Evolutionary conservation across 2,113 vertebrate genomes (phyloP).

Genomic region (Halcyon malimbica): DNA sequence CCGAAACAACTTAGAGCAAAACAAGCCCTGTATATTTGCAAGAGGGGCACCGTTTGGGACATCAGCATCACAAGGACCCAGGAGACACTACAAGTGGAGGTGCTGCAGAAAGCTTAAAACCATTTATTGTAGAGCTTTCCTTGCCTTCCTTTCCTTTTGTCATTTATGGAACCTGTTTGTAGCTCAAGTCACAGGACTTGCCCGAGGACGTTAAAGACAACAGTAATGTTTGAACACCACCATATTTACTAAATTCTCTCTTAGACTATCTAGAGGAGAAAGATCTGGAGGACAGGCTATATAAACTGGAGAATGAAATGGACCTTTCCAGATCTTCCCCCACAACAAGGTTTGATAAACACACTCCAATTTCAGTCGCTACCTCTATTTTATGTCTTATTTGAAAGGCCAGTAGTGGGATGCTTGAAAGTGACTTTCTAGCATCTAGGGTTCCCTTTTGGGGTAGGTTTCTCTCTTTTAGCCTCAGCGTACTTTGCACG

Average conservation of each 20-base stretch:
- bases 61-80: background rate
- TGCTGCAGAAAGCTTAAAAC: background rate
- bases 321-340: background rate
- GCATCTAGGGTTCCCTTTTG: background rate
- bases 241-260: background rate
- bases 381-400: background rate
- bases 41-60: background rate
- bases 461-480: background rate
- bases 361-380: background rate
- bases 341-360: background rate
- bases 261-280: background rate
- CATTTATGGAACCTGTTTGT: background rate
- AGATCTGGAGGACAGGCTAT: background rate
- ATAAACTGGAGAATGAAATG: background rate
- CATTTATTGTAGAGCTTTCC: background rate
- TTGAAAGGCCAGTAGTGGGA: background rate
- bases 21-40: background rate
- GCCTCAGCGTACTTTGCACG: background rate
- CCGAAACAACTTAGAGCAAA: background rate
- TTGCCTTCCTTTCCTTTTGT: background rate
- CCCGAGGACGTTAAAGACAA: background rate
- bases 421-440: background rate
- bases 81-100: background rate
- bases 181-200: background rate
- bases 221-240: background rate